Evolutionary conservation across 2,888 invertebrate genomes (phyloP), one percentile per base, ranked within the genome.

Genomic region (Ariolimax columbianus): DNA sequence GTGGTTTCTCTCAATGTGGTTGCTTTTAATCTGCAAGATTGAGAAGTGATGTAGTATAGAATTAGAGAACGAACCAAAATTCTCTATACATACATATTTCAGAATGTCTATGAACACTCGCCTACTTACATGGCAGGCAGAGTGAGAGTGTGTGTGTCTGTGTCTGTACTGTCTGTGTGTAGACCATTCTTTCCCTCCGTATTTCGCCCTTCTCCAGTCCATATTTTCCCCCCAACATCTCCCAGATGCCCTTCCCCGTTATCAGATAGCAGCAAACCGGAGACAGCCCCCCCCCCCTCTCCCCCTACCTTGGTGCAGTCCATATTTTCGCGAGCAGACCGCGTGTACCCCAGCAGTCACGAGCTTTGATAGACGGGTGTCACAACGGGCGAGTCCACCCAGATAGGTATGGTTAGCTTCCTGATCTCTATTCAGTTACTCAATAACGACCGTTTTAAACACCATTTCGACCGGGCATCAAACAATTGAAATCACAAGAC

Each of bases 311-410:
- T 83, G 86, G 86, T 87, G 84, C 87, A 88, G 88, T 87, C 86
- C 88, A 88, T 88, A 88, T 88, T 88, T 87, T 87, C 85, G 83
- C 87, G 86, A 86, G 88, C 86, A 87, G 85, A 79, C 85, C 88
- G 84, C 86, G 85, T 86, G 89, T 88, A 89, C 91, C 90, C 90
- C 90, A 91, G 91, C 91, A 90, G 91, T 91, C 89, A 89, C 90
- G 89, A 88, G 88, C 89, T 90, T 90, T 92, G 92, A 92, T 91
- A 89, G 92, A 91, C 92, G 92, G 91, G 92, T 92, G 92, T 92
- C 92, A 92, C 91, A 90, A 82, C 89, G 91, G 92, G 87, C 82
- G 81, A 90, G 91, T 90, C 91, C 88, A 91, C 68, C 43, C 26
- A 33, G 43, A 51, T 73, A 68, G 85, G 85, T 80, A 70, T 63